Base-by-base conservation (phyloP, 2,113 vertebrate species). In the Rattus rattus region DNA sequence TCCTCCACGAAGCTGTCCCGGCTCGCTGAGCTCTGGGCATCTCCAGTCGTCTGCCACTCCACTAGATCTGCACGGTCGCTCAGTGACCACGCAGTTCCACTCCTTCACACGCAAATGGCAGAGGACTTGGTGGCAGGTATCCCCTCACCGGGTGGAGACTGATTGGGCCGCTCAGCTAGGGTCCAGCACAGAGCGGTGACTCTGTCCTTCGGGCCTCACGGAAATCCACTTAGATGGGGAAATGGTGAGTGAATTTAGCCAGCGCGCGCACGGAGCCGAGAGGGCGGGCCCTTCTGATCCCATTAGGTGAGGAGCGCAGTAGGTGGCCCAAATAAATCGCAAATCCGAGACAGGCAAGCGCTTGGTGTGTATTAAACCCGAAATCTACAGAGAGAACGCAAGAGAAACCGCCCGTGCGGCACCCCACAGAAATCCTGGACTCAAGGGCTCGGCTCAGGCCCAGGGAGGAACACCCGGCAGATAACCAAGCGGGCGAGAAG, bases 1-100 rank as follows among this genome's bases (percentile, higher is more conserved):
- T 92, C 85, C 89, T 94, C 94, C 33, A 12, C 9, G 89, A 92
- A 95, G 95, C 61, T 87, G 28, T 91, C 91, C 95, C 3, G 69
- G 76, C 63, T 65, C 11, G 84, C 63, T 1, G 33, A n/a, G 12
- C 24, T 72, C 87, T 7, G 14, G 13, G 59, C 36, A 52, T 73
- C 22, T 3, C 16, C 9, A 3, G 59, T 24, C 3, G 24, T 24
- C 13, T 2, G 67, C 54, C 30, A 33, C 67, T 69, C 67, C 12
- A 33, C 36, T 43, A 81, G 87, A 14, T 85, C 30, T 30, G 16
- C 76, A 80, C 16, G 1, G 80, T 4, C 63, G 59, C 61, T 6
- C 61, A 28, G 4, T 28, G 83, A 85, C 61, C 61, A 20, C n/a
- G 61, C 43, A n/a, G 76, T 12, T 65, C 59, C 91, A 30, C 61